Base-by-base conservation (phyloP, 92 coral and sea anemone genomes). In the Porites cylindrica region DNA sequence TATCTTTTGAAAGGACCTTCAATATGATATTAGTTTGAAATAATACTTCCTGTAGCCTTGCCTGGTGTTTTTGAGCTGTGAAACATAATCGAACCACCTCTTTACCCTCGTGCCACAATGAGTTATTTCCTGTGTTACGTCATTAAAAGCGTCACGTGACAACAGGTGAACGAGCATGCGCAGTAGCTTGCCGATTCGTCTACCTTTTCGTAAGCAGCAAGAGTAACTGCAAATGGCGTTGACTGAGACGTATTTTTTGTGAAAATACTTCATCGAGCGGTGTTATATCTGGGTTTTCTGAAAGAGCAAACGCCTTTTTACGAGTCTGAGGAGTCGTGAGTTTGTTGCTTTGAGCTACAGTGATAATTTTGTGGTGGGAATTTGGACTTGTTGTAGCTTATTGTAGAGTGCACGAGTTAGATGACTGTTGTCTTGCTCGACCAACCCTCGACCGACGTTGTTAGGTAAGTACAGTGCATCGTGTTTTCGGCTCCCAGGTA, bases 101-200 rank as follows among this genome's bases (percentile, higher is more conserved):
- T 76, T 16, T 53, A 23, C 14, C 79, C 76, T 51, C 83, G 72
- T 90, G 93, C 91, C 95, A 92, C 95, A 93, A 88, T 85, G 76
- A 75, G 93, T 92, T 78, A 67, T 90, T 85, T 89, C 89, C 91
- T 88, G 95, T 85, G 93, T 90, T 93, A 92, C 95, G 95, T 92
- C 83, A 86, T 76, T 85, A 75, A 77, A 63, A 74, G 88, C 80
- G 50, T 92, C 95, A 92, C 93, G 93, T 92, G 95, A 92, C 82
- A 64, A 60, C 87, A 86, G 86, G 85, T 88, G 78, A 75, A 17
- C 32, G 75, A 87, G 93, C 95, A 89, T 92, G 95, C 95, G 95
- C 88, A 76, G 51, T 21, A 43, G 29, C 82, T 23, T 54, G 7
- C 47, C 54, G 82, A 71, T 72, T 90, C 88, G 88, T 65, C 82